Evolutionary conservation across 23 tunicate genomes (phyloP).

Genomic region (Phallusia fumigata): DNA sequence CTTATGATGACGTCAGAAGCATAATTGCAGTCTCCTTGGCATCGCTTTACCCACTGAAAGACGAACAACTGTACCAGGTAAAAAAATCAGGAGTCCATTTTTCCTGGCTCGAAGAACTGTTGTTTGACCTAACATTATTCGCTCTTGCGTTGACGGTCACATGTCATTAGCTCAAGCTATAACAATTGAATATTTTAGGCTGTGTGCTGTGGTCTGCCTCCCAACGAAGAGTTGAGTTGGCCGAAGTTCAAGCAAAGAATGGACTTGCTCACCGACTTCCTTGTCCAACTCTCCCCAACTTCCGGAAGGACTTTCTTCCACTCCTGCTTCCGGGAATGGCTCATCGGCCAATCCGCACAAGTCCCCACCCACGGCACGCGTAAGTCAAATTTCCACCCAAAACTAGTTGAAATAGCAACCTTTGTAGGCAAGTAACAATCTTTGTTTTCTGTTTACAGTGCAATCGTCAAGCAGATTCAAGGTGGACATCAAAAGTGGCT

Average conservation of each 20-base stretch:
- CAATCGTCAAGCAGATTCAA: slow-evolving; percentile 67
- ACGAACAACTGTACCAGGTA: slow-evolving; percentile 89
- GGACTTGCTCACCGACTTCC: slow-evolving; percentile 49
- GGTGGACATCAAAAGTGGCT: slow-evolving; percentile 87
- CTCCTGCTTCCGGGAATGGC: slow-evolving; percentile 88
- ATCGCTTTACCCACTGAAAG: slow-evolving; percentile 88
- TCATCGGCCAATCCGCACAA: slow-evolving; percentile 38
- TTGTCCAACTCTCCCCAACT: slow-evolving; percentile 38
- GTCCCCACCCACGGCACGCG: slow-evolving; percentile 49
- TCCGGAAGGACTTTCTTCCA: slow-evolving; percentile 80
- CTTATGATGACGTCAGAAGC: slow-evolving; percentile 78
- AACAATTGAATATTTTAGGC: slow-evolving; percentile 26
- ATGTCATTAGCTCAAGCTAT: neutral
- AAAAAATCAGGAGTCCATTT: neutral
- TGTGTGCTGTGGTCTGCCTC: slow-evolving; percentile 39
- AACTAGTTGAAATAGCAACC: neutral
- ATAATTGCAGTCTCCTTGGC: slow-evolving; percentile 82
- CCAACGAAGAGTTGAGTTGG: slow-evolving; percentile 42
- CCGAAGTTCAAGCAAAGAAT: slow-evolving; percentile 58
- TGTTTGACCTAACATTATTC: neutral
- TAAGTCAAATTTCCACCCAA: slow-evolving; percentile 19
- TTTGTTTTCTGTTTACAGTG: slow-evolving; percentile 19
- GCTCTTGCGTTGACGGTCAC: too few species aligned
- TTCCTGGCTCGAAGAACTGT: neutral
- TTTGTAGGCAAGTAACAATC: neutral